Base-by-base conservation (phyloP, 2,797 vertebrate species). In the Danio kyathit region DNA sequence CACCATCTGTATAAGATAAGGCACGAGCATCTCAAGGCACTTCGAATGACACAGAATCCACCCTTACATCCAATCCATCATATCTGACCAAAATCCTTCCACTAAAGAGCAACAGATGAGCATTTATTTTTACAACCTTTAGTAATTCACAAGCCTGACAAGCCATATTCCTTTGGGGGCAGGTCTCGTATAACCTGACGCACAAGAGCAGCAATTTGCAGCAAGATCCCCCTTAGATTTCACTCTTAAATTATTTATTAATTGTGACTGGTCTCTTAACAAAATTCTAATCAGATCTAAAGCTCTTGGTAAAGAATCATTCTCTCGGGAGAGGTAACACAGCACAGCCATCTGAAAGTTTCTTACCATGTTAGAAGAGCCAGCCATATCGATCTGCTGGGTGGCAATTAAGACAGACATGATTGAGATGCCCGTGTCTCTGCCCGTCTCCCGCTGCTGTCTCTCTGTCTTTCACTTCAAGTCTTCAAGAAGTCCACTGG, bases 331-430 rank as follows among this genome's bases (percentile, higher is more conserved):
- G 19, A 16, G 60, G 60, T 57, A 38, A 44, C 59, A 46, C 59
- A n/a, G 56, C 69, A 16, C 4, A 46, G 48, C 2, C n/a, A 52
- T 43, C 79, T 64, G 79, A 44, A 59, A 43, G 54, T 76, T 65
- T 8, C 91, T 94, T 91, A 94, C 92, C 79, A 84, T 89, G 16
- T 77, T 91, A 84, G 88, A 91, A 84, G 90, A 79, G 84, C 86
- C 70, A 61, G 81, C 38, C 9, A 87, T 90, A 54, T 91, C 88
- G 71, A 93, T 89, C 69, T 93, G 84, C 21, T 93, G 92, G 80
- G 94, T 91, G 54, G 87, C 91, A 74, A 95, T 92, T 83, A 95
- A 90, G 87, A 93, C 88, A 0, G 91, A 94, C 90, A 91, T 92
- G 5, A 91, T 92, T 4, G 52, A 71, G 49, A 59, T 12, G 73